Base-by-base conservation (phyloP, 2,113 vertebrate species). In the Takifugu flavidus region DNA sequence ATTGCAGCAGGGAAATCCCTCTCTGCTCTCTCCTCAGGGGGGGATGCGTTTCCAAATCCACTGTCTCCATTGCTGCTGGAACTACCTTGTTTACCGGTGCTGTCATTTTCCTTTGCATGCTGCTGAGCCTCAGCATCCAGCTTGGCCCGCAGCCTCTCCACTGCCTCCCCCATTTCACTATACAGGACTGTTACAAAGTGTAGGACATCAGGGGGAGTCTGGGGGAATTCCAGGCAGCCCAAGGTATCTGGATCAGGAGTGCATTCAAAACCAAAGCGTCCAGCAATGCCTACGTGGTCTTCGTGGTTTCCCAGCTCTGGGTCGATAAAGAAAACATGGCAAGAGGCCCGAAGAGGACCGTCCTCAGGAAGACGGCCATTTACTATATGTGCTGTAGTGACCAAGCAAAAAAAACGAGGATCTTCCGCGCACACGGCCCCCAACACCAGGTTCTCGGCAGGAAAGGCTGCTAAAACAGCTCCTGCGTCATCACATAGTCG, bases 321-420 rank as follows among this genome's bases (percentile, higher is more conserved):
- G 70, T 99, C 96, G 53, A 98, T 92, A 85, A 96, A 96, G 69
- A 99, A 99, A 49, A 98, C 96, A 6, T 99, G 96, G 65, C 96
- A 99, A 65, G 94, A 95, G 0, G 94, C 93, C 51, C 93, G 90
- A 70, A 96, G 60, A 0, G 84, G 84, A 31, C 76, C 63, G 4
- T 84, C 61, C 6, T 85, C 90, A 0, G 86, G 91, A 62, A 92
- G 83, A 55, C 85, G 87, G 14, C 89, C 82, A 3, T 91, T 90
- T 2, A 93, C 86, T 2, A 84, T 56, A 26, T 89, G 90, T 70
- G 94, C 94, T 83, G 94, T 94, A 15, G 96, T 97, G 72, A 98
- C 95, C 7, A 99, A 75, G 31, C 96, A 96, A 25, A 98, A 96
- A 70, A 98, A 94, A 4, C 95, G 90, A 7, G 92, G 86, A 11